phyloP scores from a whole-genome alignment of 2,888 invertebrate genomes.

The Ophion slaviceki region DNA sequence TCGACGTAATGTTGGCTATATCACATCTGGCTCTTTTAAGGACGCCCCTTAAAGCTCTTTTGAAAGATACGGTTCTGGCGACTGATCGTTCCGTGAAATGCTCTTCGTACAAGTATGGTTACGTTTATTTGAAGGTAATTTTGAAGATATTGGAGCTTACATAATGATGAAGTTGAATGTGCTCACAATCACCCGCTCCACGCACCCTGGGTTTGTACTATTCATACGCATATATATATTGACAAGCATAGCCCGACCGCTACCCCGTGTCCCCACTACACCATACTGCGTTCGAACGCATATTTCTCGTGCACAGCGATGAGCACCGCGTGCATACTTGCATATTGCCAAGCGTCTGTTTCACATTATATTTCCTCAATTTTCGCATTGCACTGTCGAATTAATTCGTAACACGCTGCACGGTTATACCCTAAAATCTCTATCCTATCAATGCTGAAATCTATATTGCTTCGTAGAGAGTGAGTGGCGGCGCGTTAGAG shows the following conservation, averaged over 20 bases:
- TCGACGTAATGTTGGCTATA: too few species aligned
- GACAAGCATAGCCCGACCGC: conserved; percentile 39
- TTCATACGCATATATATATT: conserved; percentile 8
- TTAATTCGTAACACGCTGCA: conserved; percentile 24
- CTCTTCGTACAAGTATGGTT: too few species aligned
- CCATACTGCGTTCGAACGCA: conserved; percentile 57
- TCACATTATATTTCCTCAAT: conserved; percentile 55
- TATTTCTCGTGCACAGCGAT: conserved; percentile 19
- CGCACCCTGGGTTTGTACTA: too few species aligned
- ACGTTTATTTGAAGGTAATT: too few species aligned
- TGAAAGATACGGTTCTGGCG: too few species aligned
- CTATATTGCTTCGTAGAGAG: not conserved
- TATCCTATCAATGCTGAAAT: conserved; percentile 6
- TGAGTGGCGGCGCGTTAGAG: not conserved
- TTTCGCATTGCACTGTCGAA: conserved; percentile 57
- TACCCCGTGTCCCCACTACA: conserved; percentile 63
- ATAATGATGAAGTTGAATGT: too few species aligned
- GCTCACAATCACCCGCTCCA: too few species aligned
- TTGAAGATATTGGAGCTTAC: too few species aligned
- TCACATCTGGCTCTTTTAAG: too few species aligned
- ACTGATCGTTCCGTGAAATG: too few species aligned
- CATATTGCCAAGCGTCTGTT: conserved; percentile 37
- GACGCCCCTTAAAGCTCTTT: too few species aligned
- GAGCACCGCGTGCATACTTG: conserved; percentile 11
- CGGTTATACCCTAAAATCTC: conserved; percentile 6